Percentiles rank a stretch among this genome's conserved stretches.
Conservation (phyloP, 1,140 invertebrate species). For the Dryas iulia region DNA sequence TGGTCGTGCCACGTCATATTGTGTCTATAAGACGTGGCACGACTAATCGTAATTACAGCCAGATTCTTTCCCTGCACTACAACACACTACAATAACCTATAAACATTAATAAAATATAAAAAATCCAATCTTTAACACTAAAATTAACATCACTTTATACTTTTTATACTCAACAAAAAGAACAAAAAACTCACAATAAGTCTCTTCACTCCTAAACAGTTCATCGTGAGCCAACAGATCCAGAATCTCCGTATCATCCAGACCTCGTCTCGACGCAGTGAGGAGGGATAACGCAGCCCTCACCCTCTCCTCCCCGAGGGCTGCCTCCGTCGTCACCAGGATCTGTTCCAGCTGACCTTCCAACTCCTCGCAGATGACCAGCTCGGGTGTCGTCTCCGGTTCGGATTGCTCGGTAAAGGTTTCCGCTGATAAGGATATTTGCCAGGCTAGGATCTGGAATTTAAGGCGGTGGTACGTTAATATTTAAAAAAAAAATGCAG, state of each 20-base stretch:
- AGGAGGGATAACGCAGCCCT: constrained; percentile 84
- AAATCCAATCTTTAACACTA: too few relatives aligned
- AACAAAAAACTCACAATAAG: constrained; percentile 80
- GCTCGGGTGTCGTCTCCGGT: constrained; percentile 57
- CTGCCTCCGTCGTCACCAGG: constrained; percentile 84
- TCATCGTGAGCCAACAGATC: constrained; percentile 87
- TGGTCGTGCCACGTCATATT: too few relatives aligned
- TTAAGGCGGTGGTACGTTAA: background rate
- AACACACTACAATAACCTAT: too few relatives aligned
- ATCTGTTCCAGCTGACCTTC: constrained; percentile 82
- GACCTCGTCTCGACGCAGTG: constrained; percentile 84
- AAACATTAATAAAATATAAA: too few relatives aligned
- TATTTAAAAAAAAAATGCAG: too few relatives aligned
- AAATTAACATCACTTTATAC: too few relatives aligned
- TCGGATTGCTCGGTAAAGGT: constrained; percentile 68
- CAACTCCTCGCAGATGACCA: constrained; percentile 78
- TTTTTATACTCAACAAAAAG: background rate
- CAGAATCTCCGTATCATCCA: constrained; percentile 88
- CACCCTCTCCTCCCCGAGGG: constrained; percentile 82
- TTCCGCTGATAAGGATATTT: constrained; percentile 82
- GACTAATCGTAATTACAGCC: too few relatives aligned
- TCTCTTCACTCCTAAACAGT: constrained; percentile 84
- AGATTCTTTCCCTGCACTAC: too few relatives aligned
- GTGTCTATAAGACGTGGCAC: too few relatives aligned
- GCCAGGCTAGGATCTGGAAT: constrained; percentile 83